phyloP scores from a whole-genome alignment of 2,797 vertebrate genomes.

The Rhodeus uyekii region DNA sequence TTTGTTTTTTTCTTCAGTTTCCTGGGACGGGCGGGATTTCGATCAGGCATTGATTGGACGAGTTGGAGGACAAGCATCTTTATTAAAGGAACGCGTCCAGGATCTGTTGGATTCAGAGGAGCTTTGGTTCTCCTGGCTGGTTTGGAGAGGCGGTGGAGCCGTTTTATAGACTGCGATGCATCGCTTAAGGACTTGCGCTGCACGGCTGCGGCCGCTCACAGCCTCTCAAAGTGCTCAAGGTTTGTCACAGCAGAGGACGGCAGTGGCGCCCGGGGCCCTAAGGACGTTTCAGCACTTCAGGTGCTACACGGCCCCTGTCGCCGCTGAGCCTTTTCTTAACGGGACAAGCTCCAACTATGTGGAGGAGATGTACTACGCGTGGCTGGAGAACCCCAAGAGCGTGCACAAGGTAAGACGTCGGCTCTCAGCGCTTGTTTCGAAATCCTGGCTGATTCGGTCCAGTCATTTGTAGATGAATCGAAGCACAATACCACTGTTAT shows the following conservation, averaged over 20 bases:
- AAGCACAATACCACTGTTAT: not conserved
- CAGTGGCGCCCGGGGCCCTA: conserved; percentile 42
- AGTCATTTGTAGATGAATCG: not conserved
- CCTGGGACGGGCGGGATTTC: not conserved
- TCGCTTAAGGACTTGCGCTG: conserved; percentile 87
- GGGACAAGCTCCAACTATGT: conserved; percentile 94
- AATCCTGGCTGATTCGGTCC: not conserved
- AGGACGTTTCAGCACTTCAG: conserved; percentile 83
- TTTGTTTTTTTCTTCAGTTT: not conserved
- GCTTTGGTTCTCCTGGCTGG: conserved; percentile 23
- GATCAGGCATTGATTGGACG: not conserved
- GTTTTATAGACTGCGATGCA: conserved; percentile 81
- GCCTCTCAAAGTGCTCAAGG: conserved; percentile 79
- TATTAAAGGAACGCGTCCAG: conserved; percentile 1
- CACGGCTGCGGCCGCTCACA: conserved; percentile 83
- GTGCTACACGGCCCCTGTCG: conserved; percentile 78
- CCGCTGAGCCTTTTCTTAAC: conserved; percentile 89
- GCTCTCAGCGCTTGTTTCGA: not conserved
- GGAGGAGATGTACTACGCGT: conserved; percentile 95
- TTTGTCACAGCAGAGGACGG: conserved; percentile 69
- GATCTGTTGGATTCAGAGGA: not conserved
- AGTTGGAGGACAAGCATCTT: not conserved
- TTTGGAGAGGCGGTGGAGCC: conserved; percentile 48
- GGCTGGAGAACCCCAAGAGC: conserved; percentile 93
- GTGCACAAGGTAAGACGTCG: conserved; percentile 90